Conservation (phyloP, 2,888 invertebrate species). For the Chrysina gloriosa region DNA sequence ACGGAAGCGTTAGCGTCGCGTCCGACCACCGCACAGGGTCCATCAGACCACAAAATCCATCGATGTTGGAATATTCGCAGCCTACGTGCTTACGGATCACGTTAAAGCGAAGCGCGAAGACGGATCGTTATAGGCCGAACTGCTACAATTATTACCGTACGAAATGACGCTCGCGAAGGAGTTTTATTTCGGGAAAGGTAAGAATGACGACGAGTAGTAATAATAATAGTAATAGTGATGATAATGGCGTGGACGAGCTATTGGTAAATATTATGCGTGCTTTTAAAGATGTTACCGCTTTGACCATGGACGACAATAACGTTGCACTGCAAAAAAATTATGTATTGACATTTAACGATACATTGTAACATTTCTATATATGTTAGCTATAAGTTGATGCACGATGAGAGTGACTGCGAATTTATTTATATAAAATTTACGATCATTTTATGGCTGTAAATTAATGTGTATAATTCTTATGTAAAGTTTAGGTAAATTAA, state of each 20-base stretch:
- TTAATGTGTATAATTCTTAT: conserved; percentile 11
- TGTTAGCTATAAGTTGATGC: background rate
- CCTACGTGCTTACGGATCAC: background rate
- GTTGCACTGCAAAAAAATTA: conserved; percentile 6
- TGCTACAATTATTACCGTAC: background rate
- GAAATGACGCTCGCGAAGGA: background rate
- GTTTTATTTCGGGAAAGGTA: conserved; percentile 1
- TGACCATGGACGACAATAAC: conserved; percentile 18
- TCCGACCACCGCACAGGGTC: background rate
- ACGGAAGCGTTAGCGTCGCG: background rate
- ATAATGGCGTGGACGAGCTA: background rate
- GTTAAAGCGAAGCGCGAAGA: background rate
- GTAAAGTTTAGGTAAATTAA: conserved; percentile 3
- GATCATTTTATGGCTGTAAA: conserved; percentile 10
- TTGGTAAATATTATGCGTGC: background rate
- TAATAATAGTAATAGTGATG: no score
- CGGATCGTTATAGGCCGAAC: background rate
- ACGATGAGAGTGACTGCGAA: conserved; percentile 1
- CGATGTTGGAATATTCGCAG: background rate
- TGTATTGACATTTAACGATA: conserved; percentile 32
- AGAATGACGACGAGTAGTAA: background rate
- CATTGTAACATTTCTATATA: conserved; percentile 8
- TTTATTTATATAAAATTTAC: conserved; percentile 30
- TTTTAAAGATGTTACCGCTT: background rate
- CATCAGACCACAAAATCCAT: background rate